Evolutionary conservation across 2,113 vertebrate genomes (phyloP).

Genomic region (Nyctibius bracteatus): DNA sequence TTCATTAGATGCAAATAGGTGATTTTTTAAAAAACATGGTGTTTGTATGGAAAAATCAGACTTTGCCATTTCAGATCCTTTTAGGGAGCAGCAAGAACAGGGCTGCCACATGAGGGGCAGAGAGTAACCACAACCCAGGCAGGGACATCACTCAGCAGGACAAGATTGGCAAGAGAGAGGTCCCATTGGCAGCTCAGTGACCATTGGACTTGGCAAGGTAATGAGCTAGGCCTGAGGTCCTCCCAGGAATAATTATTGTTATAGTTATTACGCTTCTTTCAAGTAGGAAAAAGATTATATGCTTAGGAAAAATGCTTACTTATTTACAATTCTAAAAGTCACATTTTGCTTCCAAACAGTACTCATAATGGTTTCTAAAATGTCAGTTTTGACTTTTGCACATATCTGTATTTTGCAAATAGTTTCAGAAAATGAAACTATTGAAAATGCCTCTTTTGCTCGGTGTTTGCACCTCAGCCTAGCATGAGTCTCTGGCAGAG

Average conservation of each 20-base stretch:
- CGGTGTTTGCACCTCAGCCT: not conserved
- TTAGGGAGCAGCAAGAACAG: not conserved
- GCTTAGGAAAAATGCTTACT: not conserved
- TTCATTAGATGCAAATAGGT: not conserved
- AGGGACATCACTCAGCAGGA: not conserved
- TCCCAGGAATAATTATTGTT: not conserved
- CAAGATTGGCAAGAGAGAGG: not conserved
- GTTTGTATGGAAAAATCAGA: not conserved
- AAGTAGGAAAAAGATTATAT: not conserved
- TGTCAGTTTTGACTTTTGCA: not conserved
- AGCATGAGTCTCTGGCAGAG: not conserved
- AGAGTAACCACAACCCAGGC: not conserved
- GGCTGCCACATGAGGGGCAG: not conserved
- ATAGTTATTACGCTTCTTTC: not conserved
- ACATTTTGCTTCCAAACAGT: not conserved
- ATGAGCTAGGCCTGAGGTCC: not conserved
- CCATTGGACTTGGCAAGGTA: not conserved
- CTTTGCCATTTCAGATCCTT: not conserved
- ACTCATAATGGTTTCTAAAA: not conserved
- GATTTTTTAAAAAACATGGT: rapidly evolving
- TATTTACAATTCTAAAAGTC: not conserved
- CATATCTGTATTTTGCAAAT: not conserved
- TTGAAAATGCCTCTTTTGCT: not conserved
- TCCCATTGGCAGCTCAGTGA: not conserved
- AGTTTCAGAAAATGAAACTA: not conserved